Evolutionary conservation across 2,113 vertebrate genomes (phyloP).

Genomic region (Neodontobutis hainanensis): DNA sequence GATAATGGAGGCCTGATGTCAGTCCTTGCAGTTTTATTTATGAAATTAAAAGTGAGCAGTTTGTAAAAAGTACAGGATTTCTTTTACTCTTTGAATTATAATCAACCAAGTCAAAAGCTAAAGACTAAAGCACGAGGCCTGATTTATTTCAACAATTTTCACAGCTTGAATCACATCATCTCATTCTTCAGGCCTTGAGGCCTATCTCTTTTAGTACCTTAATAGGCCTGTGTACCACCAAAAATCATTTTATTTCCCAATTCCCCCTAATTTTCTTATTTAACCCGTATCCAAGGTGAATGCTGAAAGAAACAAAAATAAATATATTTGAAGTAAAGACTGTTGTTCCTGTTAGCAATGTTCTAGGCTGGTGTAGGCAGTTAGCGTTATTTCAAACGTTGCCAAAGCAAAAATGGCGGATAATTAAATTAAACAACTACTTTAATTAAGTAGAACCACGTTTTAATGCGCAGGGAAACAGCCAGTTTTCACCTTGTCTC

Average conservation of each 20-base stretch:
- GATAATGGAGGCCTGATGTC: background rate
- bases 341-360: conserved; percentile 34
- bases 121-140: conserved; percentile 33
- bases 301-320: conserved; percentile 17
- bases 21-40: background rate
- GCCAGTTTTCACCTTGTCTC: conserved; percentile 39
- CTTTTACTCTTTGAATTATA: too few species aligned
- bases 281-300: conserved; percentile 61
- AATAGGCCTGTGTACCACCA: conserved; percentile 47
- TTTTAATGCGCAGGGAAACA: conserved; percentile 45
- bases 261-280: conserved; percentile 28
- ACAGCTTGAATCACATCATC: conserved; percentile 51
- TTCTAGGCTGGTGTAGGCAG: conserved; percentile 36
- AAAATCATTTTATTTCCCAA: conserved; percentile 19
- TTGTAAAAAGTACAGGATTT: background rate
- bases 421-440: conserved; percentile 65
- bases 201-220: conserved; percentile 54
- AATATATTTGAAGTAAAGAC: conserved; percentile 42
- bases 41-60: background rate
- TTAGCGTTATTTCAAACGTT: conserved; percentile 36
- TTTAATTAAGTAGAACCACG: conserved; percentile 54
- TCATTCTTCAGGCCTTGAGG: conserved; percentile 57
- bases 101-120: conserved; percentile 13
- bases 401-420: conserved; percentile 47
- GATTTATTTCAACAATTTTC: conserved; percentile 51